These are phyloP conservation scores for Anoplius nigerrimus DNA, from an alignment of 2,888 invertebrate species.

Conservation along the genomic window DNA sequence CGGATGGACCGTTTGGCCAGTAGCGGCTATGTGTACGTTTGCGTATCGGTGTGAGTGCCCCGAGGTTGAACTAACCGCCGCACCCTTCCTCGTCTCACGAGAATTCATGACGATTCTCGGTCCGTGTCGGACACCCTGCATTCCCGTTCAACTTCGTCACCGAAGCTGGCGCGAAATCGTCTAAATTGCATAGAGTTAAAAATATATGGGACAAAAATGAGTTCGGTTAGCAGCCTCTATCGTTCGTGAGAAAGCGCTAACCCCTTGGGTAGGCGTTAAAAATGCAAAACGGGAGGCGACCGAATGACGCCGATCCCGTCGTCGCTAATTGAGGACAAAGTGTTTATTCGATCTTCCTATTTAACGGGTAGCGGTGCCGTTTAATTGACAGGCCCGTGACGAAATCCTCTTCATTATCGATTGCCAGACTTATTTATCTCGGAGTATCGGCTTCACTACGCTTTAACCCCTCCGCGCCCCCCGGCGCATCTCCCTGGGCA, in stretches of 20 bases:
- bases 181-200: too few relatives aligned
- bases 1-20: conserved; percentile 32
- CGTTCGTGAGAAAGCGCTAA: too few relatives aligned
- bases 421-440: not conserved
- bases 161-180: too few relatives aligned
- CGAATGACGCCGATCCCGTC: not conserved
- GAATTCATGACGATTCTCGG: conserved; percentile 33
- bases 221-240: too few relatives aligned
- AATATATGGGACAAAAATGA: too few relatives aligned
- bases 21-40: not conserved
- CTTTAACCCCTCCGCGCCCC: not conserved
- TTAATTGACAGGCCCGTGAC: not conserved
- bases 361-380: not conserved
- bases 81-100: conserved; percentile 15
- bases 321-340: conserved; percentile 21
- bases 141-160: conserved; percentile 18
- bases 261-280: not conserved
- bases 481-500: not conserved
- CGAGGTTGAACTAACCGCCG: conserved; percentile 12
- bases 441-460: not conserved
- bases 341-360: conserved; percentile 7
- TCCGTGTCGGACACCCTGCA: conserved; percentile 14
- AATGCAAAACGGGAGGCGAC: too few relatives aligned
- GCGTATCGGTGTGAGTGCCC: conserved; percentile 14
- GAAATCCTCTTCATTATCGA: not conserved